phyloP scores from a whole-genome alignment of 2,113 vertebrate genomes.

The Ivindomyrus marchei region DNA sequence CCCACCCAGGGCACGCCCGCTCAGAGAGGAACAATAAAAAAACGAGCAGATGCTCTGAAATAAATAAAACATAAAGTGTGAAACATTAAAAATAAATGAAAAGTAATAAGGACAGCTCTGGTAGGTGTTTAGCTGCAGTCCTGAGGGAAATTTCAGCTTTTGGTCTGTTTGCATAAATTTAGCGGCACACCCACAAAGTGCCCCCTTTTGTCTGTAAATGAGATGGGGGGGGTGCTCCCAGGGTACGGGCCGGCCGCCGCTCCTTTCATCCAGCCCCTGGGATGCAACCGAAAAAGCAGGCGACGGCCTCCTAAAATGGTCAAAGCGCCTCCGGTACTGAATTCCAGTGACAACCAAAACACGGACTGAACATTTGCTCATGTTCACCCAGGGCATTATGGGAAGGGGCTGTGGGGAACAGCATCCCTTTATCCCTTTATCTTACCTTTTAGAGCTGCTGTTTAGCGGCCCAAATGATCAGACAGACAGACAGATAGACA shows the following conservation, averaged over 20 bases:
- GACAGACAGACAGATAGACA: not conserved
- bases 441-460: not conserved
- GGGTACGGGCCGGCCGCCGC: constrained; percentile 22
- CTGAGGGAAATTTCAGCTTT: constrained; percentile 29
- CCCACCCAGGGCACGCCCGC: not conserved
- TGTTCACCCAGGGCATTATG: not conserved
- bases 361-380: not conserved
- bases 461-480: not conserved
- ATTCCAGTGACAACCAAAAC: constrained; percentile 3
- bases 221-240: constrained; percentile 33
- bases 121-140: constrained; percentile 24
- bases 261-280: constrained; percentile 31
- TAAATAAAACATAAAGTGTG: constrained; percentile 14
- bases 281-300: constrained; percentile 20
- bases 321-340: constrained; percentile 39
- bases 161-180: constrained; percentile 41
- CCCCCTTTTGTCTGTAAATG: constrained; percentile 39
- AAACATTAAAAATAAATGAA: constrained; percentile 22
- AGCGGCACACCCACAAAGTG: constrained; percentile 22
- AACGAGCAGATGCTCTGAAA: not conserved
- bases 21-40: not conserved
- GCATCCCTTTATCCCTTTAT: not conserved
- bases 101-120: constrained; percentile 5
- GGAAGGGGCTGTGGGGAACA: not conserved
- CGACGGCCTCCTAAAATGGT: constrained; percentile 43